phyloP scores from a whole-genome alignment of 2,888 invertebrate genomes.

The Tipula lateralis region DNA sequence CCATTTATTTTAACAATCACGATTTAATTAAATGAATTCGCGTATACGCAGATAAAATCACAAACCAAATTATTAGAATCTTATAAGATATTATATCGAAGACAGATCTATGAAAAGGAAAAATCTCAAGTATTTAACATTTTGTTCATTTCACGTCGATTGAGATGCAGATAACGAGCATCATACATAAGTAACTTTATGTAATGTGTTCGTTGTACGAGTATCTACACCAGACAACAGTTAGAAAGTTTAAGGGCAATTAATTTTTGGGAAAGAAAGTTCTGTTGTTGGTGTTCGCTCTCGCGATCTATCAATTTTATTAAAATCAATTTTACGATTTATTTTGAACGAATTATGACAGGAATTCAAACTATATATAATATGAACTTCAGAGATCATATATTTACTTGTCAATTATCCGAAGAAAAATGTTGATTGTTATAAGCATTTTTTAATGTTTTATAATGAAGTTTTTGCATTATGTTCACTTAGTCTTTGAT shows the following conservation, averaged over 20 bases:
- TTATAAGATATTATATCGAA: background rate
- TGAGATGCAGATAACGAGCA: background rate
- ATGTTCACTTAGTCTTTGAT: background rate
- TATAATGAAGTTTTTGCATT: background rate
- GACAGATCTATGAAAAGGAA: background rate
- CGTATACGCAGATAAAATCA: background rate
- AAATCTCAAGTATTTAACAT: background rate
- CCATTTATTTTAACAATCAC: no score
- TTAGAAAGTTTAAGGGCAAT: background rate
- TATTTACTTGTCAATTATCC: background rate
- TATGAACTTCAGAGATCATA: background rate
- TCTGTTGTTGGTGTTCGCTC: background rate
- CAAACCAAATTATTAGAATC: background rate
- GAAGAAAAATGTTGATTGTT: background rate
- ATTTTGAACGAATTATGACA: background rate
- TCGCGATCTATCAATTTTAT: background rate
- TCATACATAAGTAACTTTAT: background rate
- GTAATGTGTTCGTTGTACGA: background rate
- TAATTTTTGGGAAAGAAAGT: background rate
- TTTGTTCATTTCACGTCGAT: background rate
- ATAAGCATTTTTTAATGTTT: no score
- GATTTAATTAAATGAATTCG: background rate
- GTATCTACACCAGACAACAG: background rate
- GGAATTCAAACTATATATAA: background rate
- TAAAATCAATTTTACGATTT: background rate